Evolutionary conservation across 2,113 vertebrate genomes (phyloP).

Genomic region (Hyaena hyaena): DNA sequence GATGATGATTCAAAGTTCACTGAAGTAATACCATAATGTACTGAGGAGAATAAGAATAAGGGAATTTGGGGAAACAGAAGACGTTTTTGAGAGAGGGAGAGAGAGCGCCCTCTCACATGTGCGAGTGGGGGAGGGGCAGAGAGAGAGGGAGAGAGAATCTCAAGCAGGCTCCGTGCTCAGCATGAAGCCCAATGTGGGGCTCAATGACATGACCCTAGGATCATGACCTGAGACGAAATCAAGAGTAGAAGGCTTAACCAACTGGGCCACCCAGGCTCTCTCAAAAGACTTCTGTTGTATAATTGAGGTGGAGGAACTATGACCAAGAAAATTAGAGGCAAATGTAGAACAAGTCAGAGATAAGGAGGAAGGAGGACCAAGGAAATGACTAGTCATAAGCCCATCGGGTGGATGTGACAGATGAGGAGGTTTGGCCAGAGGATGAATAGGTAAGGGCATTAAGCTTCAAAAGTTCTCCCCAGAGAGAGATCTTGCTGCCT

Average conservation of each 20-base stretch:
- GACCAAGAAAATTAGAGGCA: not conserved
- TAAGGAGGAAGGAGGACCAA: not conserved
- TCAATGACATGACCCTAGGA: too few relatives aligned
- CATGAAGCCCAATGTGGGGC: too few relatives aligned
- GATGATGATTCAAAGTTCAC: accelerated
- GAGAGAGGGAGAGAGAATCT: too few relatives aligned
- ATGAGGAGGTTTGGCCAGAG: not conserved
- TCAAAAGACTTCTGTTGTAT: not conserved
- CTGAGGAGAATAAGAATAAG: not conserved
- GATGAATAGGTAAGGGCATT: not conserved
- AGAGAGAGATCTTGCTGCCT: not conserved
- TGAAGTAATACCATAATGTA: accelerated
- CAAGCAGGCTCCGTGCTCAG: too few relatives aligned
- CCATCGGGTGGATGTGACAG: not conserved
- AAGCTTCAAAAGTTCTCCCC: not conserved
- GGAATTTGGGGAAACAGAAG: not conserved
- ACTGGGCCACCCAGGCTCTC: too few relatives aligned
- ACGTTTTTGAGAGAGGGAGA: too few relatives aligned
- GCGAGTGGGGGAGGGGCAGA: too few relatives aligned
- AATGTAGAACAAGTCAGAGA: not conserved
- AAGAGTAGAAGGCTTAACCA: too few relatives aligned
- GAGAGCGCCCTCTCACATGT: too few relatives aligned
- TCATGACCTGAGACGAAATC: too few relatives aligned
- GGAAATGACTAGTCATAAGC: not conserved
- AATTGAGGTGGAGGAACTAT: not conserved